Conservation (phyloP, 2,888 invertebrate genomes). For the Epirrita christyi region DNA sequence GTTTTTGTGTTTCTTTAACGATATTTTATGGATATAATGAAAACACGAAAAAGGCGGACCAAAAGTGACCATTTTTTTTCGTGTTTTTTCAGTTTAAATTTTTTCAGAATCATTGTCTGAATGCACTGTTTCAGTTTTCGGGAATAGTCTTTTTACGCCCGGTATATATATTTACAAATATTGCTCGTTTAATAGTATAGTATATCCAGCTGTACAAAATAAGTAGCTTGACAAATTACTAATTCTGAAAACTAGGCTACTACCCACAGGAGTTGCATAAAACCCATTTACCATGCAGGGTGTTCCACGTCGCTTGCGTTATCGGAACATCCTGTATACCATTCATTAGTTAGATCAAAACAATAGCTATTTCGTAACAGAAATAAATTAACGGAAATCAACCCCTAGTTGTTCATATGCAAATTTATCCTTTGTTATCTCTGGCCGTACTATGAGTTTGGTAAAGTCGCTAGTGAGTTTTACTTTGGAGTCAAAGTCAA, state of each 20-base stretch:
- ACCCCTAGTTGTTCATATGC: conserved; percentile 22
- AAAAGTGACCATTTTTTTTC: no score
- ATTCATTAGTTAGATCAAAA: conserved; percentile 66
- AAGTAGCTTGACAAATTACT: conserved; percentile 1
- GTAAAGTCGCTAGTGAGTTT: not conserved
- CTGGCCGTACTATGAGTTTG: not conserved
- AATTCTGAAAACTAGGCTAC: not conserved
- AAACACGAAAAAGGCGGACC: no score
- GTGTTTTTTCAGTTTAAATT: no score
- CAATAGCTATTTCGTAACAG: conserved; percentile 50
- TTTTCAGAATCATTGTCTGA: no score
- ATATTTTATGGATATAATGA: no score
- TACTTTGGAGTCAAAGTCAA: no score
- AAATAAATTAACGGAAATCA: conserved; percentile 25
- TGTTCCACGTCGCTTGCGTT: conserved; percentile 30
- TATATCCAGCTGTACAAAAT: not conserved
- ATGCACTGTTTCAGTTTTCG: no score
- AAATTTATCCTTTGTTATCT: conserved; percentile 21
- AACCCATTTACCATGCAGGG: conserved; percentile 29
- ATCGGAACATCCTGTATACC: conserved; percentile 39
- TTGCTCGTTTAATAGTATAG: no score
- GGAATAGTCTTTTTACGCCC: no score
- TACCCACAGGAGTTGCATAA: not conserved
- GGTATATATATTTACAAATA: no score
- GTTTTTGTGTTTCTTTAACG: no score